These are phyloP conservation scores for Cryptomyrus ogoouensis DNA, from an alignment of 2,113 vertebrate species.

Conservation along the genomic window DNA sequence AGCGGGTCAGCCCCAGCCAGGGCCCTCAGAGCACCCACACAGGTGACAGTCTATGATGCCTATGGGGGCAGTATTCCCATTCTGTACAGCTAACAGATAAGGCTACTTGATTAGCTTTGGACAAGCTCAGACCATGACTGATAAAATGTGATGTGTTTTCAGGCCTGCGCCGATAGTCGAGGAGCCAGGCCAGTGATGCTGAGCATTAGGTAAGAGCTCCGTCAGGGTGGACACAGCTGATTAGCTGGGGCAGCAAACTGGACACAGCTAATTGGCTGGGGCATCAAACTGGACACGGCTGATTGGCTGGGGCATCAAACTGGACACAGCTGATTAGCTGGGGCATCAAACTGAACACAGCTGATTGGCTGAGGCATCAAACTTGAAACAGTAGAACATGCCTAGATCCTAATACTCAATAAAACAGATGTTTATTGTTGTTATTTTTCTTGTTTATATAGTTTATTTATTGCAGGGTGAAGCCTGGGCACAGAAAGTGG, in stretches of 20 bases:
- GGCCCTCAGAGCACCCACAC: constrained; percentile 39
- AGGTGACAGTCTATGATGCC: constrained; percentile 47
- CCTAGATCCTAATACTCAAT: neutral
- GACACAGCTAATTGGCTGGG: neutral
- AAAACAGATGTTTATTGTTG: neutral
- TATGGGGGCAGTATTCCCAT: neutral
- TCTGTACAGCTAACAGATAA: neutral
- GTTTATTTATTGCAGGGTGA: neutral
- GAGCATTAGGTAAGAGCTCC: constrained; percentile 25
- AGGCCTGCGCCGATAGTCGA: constrained; percentile 31
- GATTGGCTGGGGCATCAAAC: neutral
- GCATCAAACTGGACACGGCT: neutral
- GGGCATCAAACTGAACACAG: neutral
- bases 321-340: neutral
- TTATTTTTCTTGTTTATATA: neutral
- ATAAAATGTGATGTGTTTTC: neutral
- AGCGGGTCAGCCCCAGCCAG: constrained; percentile 45
- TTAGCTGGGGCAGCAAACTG: neutral
- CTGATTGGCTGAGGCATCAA: neutral
- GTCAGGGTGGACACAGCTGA: neutral
- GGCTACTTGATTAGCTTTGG: neutral
- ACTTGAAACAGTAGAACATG: neutral
- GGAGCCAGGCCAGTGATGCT: constrained; percentile 32
- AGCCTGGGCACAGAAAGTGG: neutral
- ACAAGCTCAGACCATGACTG: neutral